Percentiles rank a stretch among this genome's conserved stretches.
phyloP scores from a whole-genome alignment of 2,888 invertebrate genomes.

The Rhabditoides inermis region DNA sequence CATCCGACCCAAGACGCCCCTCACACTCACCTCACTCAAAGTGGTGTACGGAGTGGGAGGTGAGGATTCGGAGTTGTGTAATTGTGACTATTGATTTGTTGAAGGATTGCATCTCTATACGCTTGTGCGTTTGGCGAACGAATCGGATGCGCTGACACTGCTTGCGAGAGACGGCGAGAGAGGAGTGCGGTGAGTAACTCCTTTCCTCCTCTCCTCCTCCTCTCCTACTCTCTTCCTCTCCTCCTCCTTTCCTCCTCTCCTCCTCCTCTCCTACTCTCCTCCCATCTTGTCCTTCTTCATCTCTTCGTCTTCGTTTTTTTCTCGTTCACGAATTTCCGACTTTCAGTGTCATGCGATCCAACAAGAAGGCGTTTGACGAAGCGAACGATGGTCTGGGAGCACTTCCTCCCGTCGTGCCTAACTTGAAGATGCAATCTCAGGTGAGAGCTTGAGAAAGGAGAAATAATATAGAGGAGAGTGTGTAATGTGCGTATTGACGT shows the following conservation, averaged over 20 bases:
- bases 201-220: too few relatives aligned
- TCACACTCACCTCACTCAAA: constrained; percentile 33
- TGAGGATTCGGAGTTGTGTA: background rate
- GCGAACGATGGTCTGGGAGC: constrained; percentile 19
- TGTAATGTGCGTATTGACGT: too few relatives aligned
- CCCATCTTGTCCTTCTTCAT: background rate
- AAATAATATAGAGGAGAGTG: background rate
- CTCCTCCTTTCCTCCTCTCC: background rate
- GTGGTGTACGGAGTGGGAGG: constrained; percentile 28
- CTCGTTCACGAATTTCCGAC: background rate
- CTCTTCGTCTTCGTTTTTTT: too few relatives aligned
- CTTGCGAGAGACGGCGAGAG: constrained; percentile 30
- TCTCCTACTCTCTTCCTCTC: background rate
- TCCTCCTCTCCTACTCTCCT: background rate
- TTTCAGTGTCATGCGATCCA: constrained; percentile 26
- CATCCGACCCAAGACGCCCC: constrained; percentile 25
- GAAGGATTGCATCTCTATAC: constrained; percentile 27
- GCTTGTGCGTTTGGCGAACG: constrained; percentile 26
- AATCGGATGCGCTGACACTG: constrained; percentile 24
- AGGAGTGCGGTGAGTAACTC: constrained; percentile 25
- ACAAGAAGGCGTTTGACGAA: constrained; percentile 20
- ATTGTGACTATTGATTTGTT: background rate
- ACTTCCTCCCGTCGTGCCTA: background rate
- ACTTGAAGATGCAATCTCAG: background rate
- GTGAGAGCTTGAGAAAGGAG: background rate